Conservation (phyloP, 2,888 invertebrate species). For the Catocala sponsa region DNA sequence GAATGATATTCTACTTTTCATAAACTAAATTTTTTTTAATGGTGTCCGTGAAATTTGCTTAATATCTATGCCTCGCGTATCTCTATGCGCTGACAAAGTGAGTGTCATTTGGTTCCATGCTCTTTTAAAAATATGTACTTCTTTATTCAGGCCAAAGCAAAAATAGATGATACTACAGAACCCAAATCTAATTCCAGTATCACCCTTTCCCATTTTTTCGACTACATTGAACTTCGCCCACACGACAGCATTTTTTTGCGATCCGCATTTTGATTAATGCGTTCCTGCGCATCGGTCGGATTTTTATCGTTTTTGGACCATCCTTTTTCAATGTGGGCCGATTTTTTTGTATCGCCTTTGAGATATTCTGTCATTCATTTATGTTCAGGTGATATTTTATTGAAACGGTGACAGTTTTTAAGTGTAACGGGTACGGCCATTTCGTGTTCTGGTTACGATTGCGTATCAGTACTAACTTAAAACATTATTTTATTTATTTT, state of each 20-base stretch:
- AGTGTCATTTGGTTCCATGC: too few relatives aligned
- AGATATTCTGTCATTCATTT: constrained; percentile 54
- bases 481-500: background rate
- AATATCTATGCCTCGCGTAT: too few relatives aligned
- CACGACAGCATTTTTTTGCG: constrained; percentile 74
- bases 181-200: constrained; percentile 17
- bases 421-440: constrained; percentile 11
- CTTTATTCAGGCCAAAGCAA: too few relatives aligned
- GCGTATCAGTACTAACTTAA: background rate
- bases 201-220: constrained; percentile 31
- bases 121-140: too few relatives aligned
- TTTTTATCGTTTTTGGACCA: constrained; percentile 78
- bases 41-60: too few relatives aligned
- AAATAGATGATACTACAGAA: constrained; percentile 43
- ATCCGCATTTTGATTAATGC: constrained; percentile 81
- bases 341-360: constrained; percentile 55
- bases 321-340: constrained; percentile 61
- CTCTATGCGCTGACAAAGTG: too few relatives aligned
- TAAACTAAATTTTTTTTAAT: too few relatives aligned
- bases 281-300: constrained; percentile 56
- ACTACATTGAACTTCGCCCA: constrained; percentile 63
- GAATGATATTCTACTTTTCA: too few relatives aligned
- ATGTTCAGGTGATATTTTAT: constrained; percentile 48
- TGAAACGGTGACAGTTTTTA: constrained; percentile 28
- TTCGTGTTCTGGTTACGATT: background rate